Percentiles rank a stretch among this genome's conserved stretches.
Evolutionary conservation across 2,113 vertebrate genomes (phyloP).

Genomic region (Lepus americanus): DNA sequence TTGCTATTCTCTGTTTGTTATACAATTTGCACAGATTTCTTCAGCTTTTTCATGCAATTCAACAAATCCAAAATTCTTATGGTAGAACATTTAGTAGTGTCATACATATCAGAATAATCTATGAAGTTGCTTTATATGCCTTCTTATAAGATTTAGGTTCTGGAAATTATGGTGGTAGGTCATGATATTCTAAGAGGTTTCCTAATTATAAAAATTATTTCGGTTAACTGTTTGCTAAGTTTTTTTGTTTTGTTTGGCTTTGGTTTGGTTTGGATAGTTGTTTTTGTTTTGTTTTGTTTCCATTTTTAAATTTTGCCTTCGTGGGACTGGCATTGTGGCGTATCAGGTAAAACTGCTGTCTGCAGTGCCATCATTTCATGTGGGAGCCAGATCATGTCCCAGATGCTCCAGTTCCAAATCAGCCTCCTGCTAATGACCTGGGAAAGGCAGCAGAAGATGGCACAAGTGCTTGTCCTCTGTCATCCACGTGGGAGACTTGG

Average conservation of each 20-base stretch:
- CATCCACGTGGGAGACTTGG: no score
- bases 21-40: not conserved
- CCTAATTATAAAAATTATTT: not conserved
- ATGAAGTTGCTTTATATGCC: not conserved
- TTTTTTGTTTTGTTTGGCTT: no score
- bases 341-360: no score
- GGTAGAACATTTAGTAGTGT: not conserved
- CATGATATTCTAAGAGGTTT: not conserved
- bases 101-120: not conserved
- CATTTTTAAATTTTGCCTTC: not conserved
- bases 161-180: not conserved
- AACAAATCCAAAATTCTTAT: not conserved
- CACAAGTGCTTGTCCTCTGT: no score
- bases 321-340: no score
- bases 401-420: no score
- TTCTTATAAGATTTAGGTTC: conserved; percentile 10
- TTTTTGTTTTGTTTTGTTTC: not conserved
- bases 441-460: no score
- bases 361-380: no score
- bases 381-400: no score
- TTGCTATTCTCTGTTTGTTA: not conserved
- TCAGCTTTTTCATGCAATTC: not conserved
- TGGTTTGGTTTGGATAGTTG: no score
- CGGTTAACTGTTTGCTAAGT: not conserved
- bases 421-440: no score